Conservation (phyloP, 2,113 vertebrate genomes). For the Electrona antarctica region DNA sequence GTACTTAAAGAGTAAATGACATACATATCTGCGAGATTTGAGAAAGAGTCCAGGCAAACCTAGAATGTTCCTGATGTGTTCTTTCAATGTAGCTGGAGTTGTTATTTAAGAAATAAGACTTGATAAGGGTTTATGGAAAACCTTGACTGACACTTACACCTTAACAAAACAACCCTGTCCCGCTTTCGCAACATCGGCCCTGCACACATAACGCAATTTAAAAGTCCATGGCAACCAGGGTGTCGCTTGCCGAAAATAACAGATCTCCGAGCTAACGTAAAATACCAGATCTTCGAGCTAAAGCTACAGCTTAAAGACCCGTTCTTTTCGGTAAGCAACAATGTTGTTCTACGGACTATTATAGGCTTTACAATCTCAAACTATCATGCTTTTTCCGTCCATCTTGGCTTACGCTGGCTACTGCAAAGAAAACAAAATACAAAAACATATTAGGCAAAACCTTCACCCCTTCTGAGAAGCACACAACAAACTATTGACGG, state of each 20-base stretch:
- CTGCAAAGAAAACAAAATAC: slow-evolving; percentile 27
- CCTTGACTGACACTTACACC: slow-evolving; percentile 60
- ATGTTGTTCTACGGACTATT: too few relatives aligned
- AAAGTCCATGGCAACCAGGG: neutral
- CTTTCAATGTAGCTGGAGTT: slow-evolving; percentile 74
- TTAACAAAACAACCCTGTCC: slow-evolving; percentile 45
- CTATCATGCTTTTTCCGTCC: slow-evolving; percentile 49
- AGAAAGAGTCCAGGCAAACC: slow-evolving; percentile 65
- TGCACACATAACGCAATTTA: slow-evolving; percentile 47
- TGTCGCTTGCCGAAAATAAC: neutral
- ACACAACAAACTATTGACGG: slow-evolving; percentile 71
- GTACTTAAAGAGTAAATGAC: slow-evolving; percentile 63
- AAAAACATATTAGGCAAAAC: slow-evolving; percentile 59
- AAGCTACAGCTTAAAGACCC: too few relatives aligned
- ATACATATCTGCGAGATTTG: slow-evolving; percentile 69
- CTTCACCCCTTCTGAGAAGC: slow-evolving; percentile 64
- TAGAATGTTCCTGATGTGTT: slow-evolving; percentile 61
- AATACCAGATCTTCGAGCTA: too few relatives aligned
- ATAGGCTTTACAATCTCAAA: too few relatives aligned
- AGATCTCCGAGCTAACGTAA: too few relatives aligned
- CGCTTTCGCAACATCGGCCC: slow-evolving; percentile 50
- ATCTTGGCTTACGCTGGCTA: slow-evolving; percentile 64
- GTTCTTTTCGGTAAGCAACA: too few relatives aligned
- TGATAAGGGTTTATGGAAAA: slow-evolving; percentile 59
- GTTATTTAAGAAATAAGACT: slow-evolving; percentile 67